Base-by-base conservation (phyloP, 1,140 invertebrate species). In the Littorina saxatilis region DNA sequence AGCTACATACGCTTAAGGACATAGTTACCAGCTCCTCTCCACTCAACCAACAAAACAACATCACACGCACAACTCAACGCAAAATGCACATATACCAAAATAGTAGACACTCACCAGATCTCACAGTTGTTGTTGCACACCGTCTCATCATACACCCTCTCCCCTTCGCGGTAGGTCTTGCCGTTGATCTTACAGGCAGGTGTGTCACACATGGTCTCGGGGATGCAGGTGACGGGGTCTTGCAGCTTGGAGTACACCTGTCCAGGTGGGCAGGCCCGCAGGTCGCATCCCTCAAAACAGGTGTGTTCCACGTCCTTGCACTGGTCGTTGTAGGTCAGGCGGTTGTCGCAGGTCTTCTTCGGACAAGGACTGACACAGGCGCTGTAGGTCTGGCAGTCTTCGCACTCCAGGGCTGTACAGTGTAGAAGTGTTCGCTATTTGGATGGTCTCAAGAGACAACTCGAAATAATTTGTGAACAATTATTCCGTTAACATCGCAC, bases 291-390 rank as follows among this genome's bases (percentile, higher is more conserved):
- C 80, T 91, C 90, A 32, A 90, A 87, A 80, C 90, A 91, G 32
- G 82, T 79, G 50, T 88, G 97, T 29, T 94, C 94, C 50, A 73
- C 55, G 81, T 97, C 96, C 50, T 95, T 93, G 32, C 94, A 93
- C 72, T 95, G 92, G n/a, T 87, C 89, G 35, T 90, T 89, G 80
- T 95, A 94, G 20, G 94, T 93, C 35, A 95, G 92, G n/a, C 95
- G 92, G 88, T 96, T 97, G 80, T 97, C 96, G 88, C 97, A 98
- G 0, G 96, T 98, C 90, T 96, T 88, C 1, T 94, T 92, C 0
- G 96, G 96, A 89, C 97, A 98, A 1, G 96, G 94, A 0, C 95
- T 94, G 7, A 97, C 94, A 87, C 97, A 98, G 2, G 96, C 94
- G 73, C 95, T 95, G 91, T 98, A 98, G 13, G 94, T 94, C 2